Conservation (phyloP, 2,797 vertebrate species). For the Coendou prehensilis region DNA sequence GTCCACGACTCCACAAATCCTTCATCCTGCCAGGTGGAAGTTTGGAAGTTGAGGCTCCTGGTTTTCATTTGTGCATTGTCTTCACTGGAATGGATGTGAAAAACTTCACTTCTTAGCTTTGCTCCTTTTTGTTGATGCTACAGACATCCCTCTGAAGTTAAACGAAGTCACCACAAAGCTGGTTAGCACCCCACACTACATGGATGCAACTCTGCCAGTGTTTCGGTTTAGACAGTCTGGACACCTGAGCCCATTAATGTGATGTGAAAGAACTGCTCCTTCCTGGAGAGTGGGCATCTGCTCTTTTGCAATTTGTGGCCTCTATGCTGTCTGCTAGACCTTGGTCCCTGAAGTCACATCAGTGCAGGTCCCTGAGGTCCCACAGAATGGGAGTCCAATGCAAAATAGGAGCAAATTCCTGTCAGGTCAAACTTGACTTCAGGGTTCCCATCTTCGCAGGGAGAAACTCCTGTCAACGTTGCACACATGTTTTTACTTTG, state of each 20-base stretch:
- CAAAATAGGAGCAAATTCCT: not conserved
- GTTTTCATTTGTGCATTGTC: not conserved
- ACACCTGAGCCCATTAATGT: conserved; percentile 58
- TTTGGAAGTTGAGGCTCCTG: not conserved
- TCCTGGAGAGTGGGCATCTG: not conserved
- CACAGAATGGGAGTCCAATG: not conserved
- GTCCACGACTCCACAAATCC: not conserved
- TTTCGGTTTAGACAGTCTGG: conserved; percentile 69
- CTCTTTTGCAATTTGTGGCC: conserved; percentile 37
- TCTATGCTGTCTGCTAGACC: conserved; percentile 27
- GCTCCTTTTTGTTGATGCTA: not conserved
- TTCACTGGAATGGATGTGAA: not conserved
- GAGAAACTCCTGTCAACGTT: not conserved
- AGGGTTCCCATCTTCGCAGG: conserved; percentile 20
- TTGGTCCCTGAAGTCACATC: not conserved
- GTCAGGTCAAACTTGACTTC: conserved; percentile 26
- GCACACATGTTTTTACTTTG: not conserved
- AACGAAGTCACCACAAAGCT: not conserved
- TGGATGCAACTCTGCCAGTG: conserved; percentile 24
- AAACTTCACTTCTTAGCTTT: not conserved
- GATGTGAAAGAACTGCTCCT: conserved; percentile 32
- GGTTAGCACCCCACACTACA: not conserved
- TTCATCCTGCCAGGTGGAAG: too few relatives aligned
- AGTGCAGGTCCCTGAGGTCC: conserved; percentile 36
- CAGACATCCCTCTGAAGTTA: conserved; percentile 28